phyloP scores from a whole-genome alignment of 2,888 invertebrate genomes.

The Rhagonycha fulva region DNA sequence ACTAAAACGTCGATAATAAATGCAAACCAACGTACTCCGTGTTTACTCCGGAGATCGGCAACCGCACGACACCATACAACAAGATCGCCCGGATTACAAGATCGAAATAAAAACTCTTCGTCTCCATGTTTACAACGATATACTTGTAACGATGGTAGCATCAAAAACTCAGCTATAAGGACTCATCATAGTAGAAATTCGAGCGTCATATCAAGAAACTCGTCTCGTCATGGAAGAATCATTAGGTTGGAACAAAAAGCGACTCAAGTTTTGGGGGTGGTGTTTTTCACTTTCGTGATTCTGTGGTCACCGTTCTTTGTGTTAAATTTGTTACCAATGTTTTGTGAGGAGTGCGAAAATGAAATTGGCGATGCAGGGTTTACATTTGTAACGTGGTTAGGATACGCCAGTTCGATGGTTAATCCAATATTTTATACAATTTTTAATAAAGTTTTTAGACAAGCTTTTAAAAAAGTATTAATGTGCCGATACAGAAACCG shows the following conservation, averaged over 20 bases:
- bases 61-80: conserved; percentile 61
- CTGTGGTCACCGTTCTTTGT: conserved; percentile 97
- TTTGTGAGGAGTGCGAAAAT: conserved; percentile 80
- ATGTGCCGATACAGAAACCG: conserved; percentile 73
- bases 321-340: conserved; percentile 81
- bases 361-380: conserved; percentile 78
- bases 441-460: conserved; percentile 91
- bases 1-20: conserved; percentile 66
- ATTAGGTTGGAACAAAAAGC: conserved; percentile 93
- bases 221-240: conserved; percentile 81
- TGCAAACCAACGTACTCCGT: conserved; percentile 52
- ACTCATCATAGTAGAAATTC: conserved; percentile 80
- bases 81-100: conserved; percentile 48
- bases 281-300: conserved; percentile 92
- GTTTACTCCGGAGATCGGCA: conserved; percentile 63
- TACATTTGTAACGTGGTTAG: conserved; percentile 89
- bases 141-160: conserved; percentile 35
- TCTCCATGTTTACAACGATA: conserved; percentile 60
- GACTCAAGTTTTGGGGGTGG: conserved; percentile 92
- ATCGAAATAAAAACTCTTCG: conserved; percentile 58
- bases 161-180: conserved; percentile 53
- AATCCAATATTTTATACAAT: conserved; percentile 96
- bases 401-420: conserved; percentile 92
- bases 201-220: conserved; percentile 80
- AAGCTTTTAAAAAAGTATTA: conserved; percentile 86